Percentiles rank a stretch among this genome's conserved stretches.
phyloP scores from a whole-genome alignment of 2,113 vertebrate species.

The Phalacrocorax carbo region DNA sequence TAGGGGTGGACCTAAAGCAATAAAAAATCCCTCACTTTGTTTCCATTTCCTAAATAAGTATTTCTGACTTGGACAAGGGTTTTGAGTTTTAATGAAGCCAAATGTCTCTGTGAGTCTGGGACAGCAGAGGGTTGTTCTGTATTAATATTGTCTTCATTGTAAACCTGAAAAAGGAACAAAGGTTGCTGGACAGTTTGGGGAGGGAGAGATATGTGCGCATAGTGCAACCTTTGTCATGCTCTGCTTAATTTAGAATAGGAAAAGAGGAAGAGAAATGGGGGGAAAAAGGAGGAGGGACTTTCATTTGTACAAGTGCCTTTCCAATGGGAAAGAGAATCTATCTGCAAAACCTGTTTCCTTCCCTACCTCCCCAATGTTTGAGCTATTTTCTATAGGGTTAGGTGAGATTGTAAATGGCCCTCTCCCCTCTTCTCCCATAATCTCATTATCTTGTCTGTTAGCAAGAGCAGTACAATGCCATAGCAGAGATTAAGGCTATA shows the following conservation, averaged over 20 bases:
- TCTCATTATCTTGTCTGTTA: not conserved
- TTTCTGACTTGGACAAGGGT: not conserved
- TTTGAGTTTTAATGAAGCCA: not conserved
- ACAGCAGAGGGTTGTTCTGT: not conserved
- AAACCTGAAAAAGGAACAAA: not conserved
- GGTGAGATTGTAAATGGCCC: not conserved
- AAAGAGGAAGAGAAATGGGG: not conserved
- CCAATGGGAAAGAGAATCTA: not conserved
- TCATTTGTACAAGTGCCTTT: not conserved
- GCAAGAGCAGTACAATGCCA: not conserved
- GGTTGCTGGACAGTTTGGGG: not conserved
- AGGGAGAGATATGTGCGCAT: not conserved
- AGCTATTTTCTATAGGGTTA: not conserved
- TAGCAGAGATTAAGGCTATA: not conserved
- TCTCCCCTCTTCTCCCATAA: not conserved
- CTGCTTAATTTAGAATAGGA: not conserved
- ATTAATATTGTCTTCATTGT: not conserved
- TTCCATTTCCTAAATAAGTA: not conserved
- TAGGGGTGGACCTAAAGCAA: not conserved
- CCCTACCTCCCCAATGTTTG: not conserved
- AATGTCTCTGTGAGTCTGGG: not conserved
- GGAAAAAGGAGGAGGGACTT: not conserved
- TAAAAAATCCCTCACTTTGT: not conserved
- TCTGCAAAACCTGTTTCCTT: not conserved
- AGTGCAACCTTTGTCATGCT: not conserved